Base-by-base conservation (phyloP, 64 coral and sea anemone genomes). In the Orbicella faveolata region DNA sequence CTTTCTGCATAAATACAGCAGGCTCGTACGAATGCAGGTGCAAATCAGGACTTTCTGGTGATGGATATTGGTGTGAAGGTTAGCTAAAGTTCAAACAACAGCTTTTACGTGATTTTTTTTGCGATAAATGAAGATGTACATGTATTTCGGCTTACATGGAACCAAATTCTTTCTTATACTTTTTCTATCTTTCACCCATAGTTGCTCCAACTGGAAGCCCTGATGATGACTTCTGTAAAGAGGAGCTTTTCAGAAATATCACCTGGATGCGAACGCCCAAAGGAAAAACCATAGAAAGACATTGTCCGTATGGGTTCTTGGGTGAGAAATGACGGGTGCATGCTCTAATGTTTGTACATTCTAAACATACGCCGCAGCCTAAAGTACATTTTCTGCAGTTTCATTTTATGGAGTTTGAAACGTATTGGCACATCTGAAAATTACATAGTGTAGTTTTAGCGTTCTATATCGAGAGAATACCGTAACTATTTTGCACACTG, bases 301-400 rank as follows among this genome's bases (percentile, higher is more conserved):
- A 35, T n/a, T 96, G 94, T 81, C 90, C 94, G 34, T 83, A 67
- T 25, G 94, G 80, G 30, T 92, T 87, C 17, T n/a, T 63, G 87
- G 94, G 94, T 96, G 87, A 48, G 44, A 48, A 48, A 48, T 48
- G 44, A 6, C 44, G 44, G 4, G 44, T 6, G 44, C 44, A 48
- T 5, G 44, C 44, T 48, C 5, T 48, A 48, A 48, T 48, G 4
- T 48, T 48, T 48, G 5, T 48, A 48, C 3, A 48, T 48, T 48
- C 44, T 48, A 48, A 48, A 48, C 44, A 3, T 48, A 48, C 44
- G 44, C 44, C 44, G 44, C 44, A 48, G 44, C 44, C 44, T 48
- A 48, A 48, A 48, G 5, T 0, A 48, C 44, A 6, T 48, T 48
- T 48, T 48, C 0, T 48, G 7, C 44, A 48, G 5, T 48, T 48